phyloP scores from a whole-genome alignment of 1,140 invertebrate genomes.

The Drosophila repletoides region DNA sequence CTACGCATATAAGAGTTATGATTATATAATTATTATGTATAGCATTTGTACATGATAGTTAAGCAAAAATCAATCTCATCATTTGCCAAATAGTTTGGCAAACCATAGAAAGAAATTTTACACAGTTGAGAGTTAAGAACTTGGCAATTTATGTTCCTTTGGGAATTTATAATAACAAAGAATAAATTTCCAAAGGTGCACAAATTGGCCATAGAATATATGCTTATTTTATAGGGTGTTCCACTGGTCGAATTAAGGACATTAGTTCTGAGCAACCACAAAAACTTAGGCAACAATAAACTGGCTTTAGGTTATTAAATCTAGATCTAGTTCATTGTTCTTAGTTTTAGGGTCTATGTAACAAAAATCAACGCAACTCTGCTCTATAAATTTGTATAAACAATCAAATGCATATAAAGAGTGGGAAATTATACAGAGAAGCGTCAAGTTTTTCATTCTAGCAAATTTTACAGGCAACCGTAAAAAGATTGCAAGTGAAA shows the following conservation, averaged over 20 bases:
- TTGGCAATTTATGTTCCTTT: slow-evolving; percentile 46
- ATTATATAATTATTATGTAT: slow-evolving; percentile 38
- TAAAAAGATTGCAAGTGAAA: slow-evolving; percentile 39
- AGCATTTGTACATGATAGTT: slow-evolving; percentile 73
- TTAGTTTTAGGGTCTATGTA: slow-evolving; percentile 17
- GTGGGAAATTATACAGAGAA: slow-evolving; percentile 17
- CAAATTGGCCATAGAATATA: slow-evolving; percentile 45
- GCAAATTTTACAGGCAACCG: slow-evolving; percentile 39
- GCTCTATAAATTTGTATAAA: slow-evolving; percentile 6
- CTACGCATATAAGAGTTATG: slow-evolving; percentile 55
- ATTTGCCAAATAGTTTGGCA: slow-evolving; percentile 64
- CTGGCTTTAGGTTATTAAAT: too few species aligned
- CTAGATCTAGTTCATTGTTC: slow-evolving; percentile 1
- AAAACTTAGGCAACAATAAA: slow-evolving; percentile 37
- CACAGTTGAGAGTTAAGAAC: slow-evolving; percentile 34
- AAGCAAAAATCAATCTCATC: slow-evolving; percentile 57
- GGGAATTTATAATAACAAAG: slow-evolving; percentile 2
- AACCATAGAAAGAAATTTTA: slow-evolving; percentile 52
- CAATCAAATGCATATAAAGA: slow-evolving; percentile 2
- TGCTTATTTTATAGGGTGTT: slow-evolving; percentile 28
- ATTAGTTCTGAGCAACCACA: slow-evolving; percentile 16
- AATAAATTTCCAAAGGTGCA: slow-evolving; percentile 49
- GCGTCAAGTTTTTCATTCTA: slow-evolving; percentile 34
- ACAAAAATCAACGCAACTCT: slow-evolving; percentile 52
- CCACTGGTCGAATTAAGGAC: slow-evolving; percentile 62